Conservation (phyloP, 2,888 invertebrate genomes). For the Trichopoda pennipes region DNA sequence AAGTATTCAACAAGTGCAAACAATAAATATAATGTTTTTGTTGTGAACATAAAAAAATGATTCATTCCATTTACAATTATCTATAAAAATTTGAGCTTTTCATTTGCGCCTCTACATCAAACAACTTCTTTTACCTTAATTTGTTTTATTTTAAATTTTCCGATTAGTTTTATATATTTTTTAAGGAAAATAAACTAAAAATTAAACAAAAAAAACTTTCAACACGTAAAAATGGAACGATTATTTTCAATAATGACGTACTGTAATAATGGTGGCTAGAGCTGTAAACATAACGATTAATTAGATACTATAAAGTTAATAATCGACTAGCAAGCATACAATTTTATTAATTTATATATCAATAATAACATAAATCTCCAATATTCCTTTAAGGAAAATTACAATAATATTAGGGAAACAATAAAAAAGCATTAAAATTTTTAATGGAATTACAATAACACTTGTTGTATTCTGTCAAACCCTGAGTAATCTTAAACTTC, state of each 20-base stretch:
- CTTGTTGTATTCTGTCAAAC: too few relatives aligned
- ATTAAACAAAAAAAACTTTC: constrained; percentile 55
- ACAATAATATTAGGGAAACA: too few relatives aligned
- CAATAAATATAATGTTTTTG: constrained; percentile 3
- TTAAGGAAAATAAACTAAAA: constrained; percentile 56
- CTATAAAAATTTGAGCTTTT: constrained; percentile 14
- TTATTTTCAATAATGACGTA: constrained; percentile 33
- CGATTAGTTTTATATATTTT: neutral
- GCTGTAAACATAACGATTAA: constrained; percentile 7
- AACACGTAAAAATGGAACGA: constrained; percentile 59
- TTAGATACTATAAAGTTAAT: neutral
- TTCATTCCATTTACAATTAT: constrained; percentile 36
- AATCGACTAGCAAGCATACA: neutral
- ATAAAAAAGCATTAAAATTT: too few relatives aligned
- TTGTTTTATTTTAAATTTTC: constrained; percentile 31
- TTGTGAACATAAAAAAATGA: constrained; percentile 47
- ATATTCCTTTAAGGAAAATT: too few relatives aligned
- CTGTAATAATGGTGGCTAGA: constrained; percentile 39
- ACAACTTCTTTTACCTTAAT: neutral
- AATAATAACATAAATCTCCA: neutral
- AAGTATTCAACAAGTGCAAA: constrained; percentile 57
- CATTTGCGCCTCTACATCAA: neutral
- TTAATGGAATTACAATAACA: too few relatives aligned
- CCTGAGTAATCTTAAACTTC: neutral
- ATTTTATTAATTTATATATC: neutral